Percentiles rank a stretch among this genome's conserved stretches.
phyloP scores from a whole-genome alignment of 2,113 vertebrate genomes.

The Agelaius phoeniceus region DNA sequence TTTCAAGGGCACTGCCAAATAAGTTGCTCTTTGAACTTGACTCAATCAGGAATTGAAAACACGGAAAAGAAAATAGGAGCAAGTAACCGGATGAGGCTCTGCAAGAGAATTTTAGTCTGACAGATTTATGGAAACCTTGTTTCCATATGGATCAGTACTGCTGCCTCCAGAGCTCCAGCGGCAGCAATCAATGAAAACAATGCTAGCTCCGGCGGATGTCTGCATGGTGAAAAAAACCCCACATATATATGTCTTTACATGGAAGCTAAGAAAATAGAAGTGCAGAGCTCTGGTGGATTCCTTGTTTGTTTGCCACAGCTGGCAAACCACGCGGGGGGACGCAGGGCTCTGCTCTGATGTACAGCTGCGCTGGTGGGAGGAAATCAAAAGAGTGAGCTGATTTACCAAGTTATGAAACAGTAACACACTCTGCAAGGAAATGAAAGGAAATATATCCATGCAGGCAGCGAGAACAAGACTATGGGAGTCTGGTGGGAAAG shows the following conservation, averaged over 20 bases:
- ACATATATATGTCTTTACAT: neutral
- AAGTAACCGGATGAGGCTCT: slow-evolving; percentile 39
- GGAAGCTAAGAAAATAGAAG: slow-evolving; percentile 1
- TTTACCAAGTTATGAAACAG: slow-evolving; percentile 28
- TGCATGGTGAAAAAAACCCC: neutral
- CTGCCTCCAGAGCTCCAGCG: neutral
- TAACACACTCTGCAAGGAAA: slow-evolving; percentile 42
- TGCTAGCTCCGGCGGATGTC: neutral
- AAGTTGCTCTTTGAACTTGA: slow-evolving; percentile 51
- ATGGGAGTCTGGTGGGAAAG: neutral
- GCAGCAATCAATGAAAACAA: slow-evolving; percentile 48
- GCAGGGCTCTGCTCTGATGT: neutral
- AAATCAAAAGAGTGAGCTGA: slow-evolving; percentile 47
- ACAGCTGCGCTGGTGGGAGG: slow-evolving; percentile 6
- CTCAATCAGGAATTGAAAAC: slow-evolving; percentile 29
- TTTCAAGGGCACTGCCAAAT: slow-evolving; percentile 38
- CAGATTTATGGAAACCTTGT: slow-evolving; percentile 67
- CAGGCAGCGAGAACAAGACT: neutral
- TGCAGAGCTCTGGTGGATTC: neutral
- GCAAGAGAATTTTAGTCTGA: slow-evolving; percentile 45
- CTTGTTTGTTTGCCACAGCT: neutral
- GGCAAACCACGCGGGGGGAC: neutral
- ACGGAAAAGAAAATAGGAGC: slow-evolving; percentile 34
- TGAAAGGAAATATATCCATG: neutral
- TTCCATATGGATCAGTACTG: slow-evolving; percentile 42